Evolutionary conservation across 2,797 vertebrate genomes (phyloP).

Genomic region (Manis crassicaudata): DNA sequence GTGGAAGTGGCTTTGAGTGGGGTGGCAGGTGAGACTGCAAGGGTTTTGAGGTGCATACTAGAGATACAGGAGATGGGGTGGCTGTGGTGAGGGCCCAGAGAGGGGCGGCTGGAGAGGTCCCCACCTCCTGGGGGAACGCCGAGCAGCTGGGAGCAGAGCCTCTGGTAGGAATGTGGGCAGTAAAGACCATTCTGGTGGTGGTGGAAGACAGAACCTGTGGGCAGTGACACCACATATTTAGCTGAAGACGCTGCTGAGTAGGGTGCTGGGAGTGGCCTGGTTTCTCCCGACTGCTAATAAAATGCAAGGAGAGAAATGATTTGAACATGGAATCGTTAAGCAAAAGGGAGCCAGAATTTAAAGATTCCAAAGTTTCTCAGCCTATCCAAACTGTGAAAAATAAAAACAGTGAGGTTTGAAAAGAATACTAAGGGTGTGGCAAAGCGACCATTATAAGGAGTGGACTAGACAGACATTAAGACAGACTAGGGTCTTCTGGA

Average conservation of each 20-base stretch:
- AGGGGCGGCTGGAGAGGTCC: too few species aligned
- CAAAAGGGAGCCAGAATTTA: not conserved
- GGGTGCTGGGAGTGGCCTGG: not conserved
- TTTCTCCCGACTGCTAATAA: too few species aligned
- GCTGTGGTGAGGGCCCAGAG: not conserved
- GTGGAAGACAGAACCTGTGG: not conserved
- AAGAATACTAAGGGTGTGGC: not conserved
- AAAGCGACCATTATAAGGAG: not conserved
- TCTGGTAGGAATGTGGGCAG: not conserved
- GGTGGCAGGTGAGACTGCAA: too few species aligned
- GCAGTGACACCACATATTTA: too few species aligned
- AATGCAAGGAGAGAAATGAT: not conserved
- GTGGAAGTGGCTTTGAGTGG: too few species aligned
- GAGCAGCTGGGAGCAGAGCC: fast-evolving
- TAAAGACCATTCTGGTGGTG: not conserved
- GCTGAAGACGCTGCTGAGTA: not conserved
- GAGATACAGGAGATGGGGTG: fast-evolving
- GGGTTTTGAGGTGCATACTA: not conserved
- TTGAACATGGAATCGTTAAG: too few species aligned
- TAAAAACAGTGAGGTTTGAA: not conserved
- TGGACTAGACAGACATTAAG: not conserved
- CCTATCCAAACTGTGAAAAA: not conserved
- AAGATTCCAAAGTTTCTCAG: not conserved
- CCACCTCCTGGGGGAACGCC: fast-evolving
- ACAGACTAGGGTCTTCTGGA: not conserved